Conservation (phyloP, 2,113 vertebrate genomes). For the Felis catus region F.catus_Fca126_mat1.0 CM031421.1:13923001-13923500, state of each 20-base stretch:
- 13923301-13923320: neutral
- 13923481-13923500: constrained; percentile 50
- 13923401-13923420: neutral
- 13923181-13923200: no score
- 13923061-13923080: neutral
- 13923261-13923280: neutral
- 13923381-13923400: neutral
- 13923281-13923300: neutral
- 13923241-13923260: neutral
- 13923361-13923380: neutral
- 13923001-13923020: neutral
- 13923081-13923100: neutral
- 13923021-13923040: neutral
- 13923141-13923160: no score
- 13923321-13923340: neutral
- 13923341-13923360: neutral
- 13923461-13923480: neutral
- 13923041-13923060: neutral
- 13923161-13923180: no score
- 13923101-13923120: no score
- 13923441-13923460: neutral
- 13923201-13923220: no score
- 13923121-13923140: no score
- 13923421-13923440: neutral
- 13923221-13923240: no score